Evolutionary conservation across 1,140 invertebrate genomes (phyloP).

Genomic region (Drosophila guanche): DNA sequence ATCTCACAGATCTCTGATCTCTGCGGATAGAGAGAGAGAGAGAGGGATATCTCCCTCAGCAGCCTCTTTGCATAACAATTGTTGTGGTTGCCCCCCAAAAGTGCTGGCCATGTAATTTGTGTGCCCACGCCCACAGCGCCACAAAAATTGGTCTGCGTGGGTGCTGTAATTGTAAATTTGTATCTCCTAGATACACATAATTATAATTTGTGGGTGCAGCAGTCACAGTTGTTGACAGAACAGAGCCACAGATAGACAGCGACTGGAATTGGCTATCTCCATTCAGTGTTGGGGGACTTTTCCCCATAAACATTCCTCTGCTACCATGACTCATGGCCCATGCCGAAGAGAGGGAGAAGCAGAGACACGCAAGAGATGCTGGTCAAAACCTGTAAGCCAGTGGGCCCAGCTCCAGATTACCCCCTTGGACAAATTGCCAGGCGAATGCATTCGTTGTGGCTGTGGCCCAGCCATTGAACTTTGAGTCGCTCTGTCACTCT

Average conservation of each 20-base stretch:
- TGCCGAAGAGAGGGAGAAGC: neutral
- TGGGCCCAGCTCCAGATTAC: conserved; percentile 25
- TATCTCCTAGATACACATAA: conserved; percentile 63
- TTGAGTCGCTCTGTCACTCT: conserved; percentile 34
- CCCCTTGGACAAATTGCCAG: conserved; percentile 40
- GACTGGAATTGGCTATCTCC: conserved; percentile 29
- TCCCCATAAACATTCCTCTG: conserved; percentile 57
- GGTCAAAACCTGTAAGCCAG: conserved; percentile 59
- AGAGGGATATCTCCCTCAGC: conserved; percentile 17
- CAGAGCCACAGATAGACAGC: conserved; percentile 10
- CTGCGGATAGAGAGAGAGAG: conserved; percentile 3
- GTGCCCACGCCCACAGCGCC: conserved; percentile 35
- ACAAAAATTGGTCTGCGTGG: conserved; percentile 54
- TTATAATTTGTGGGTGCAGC: conserved; percentile 55
- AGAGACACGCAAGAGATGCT: conserved; percentile 32
- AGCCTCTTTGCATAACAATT: conserved; percentile 75
- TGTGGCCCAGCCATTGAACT: conserved; percentile 67
- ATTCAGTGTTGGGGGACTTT: conserved; percentile 17
- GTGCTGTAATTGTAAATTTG: conserved; percentile 53
- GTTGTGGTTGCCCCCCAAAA: conserved; percentile 22
- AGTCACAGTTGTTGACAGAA: conserved; percentile 48
- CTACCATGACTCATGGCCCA: conserved; percentile 52
- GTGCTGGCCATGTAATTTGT: conserved; percentile 59
- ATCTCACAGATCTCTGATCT: conserved; percentile 44
- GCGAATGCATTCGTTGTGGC: conserved; percentile 44